A percentile compares a stretch with the other conserved stretches of the same genome.
Evolutionary conservation across 2,113 vertebrate species (phyloP).

Genomic region (Microcebus tavaratra): DNA sequence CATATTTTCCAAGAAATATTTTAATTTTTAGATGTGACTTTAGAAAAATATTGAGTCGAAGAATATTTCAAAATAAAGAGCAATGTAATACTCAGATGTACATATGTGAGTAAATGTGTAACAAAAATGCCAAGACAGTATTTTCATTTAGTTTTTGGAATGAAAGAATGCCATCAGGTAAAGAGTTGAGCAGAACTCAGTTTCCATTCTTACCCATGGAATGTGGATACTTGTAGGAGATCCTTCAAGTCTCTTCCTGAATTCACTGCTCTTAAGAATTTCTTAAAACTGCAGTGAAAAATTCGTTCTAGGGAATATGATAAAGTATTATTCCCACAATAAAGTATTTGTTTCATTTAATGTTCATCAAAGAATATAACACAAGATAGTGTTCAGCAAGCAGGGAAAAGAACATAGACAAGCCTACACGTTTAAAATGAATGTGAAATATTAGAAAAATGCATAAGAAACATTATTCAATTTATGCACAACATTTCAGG

Average conservation of each 20-base stretch:
- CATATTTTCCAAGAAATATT: not conserved
- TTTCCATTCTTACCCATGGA: not conserved
- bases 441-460: not conserved
- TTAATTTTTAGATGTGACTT: not conserved
- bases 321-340: not conserved
- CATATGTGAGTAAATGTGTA: not conserved
- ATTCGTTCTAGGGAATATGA: not conserved
- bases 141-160: not conserved
- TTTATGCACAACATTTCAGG: not conserved
- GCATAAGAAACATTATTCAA: not conserved
- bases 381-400: not conserved
- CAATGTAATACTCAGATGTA: not conserved
- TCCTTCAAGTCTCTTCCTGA: not conserved
- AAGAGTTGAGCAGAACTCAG: not conserved
- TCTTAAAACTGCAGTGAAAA: not conserved
- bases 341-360: not conserved
- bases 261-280: not conserved
- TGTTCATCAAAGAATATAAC: not conserved
- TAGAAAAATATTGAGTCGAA: not conserved
- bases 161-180: not conserved
- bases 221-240: not conserved
- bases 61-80: not conserved
- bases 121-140: not conserved
- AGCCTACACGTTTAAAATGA: not conserved
- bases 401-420: not conserved